Evolutionary conservation across 2,888 invertebrate genomes (phyloP).

Genomic region (Pocota personata): DNA sequence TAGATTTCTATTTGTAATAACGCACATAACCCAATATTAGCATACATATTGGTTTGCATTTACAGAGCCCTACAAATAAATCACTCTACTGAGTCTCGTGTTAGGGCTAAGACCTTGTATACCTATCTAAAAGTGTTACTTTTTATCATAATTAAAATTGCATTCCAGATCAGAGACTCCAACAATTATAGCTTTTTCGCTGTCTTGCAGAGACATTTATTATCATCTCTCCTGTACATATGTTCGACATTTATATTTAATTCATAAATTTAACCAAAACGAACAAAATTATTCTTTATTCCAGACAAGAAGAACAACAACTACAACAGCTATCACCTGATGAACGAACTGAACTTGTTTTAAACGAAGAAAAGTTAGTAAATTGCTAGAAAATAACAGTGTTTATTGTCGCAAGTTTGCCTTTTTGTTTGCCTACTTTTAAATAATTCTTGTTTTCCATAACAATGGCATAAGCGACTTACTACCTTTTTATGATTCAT

Average conservation of each 20-base stretch:
- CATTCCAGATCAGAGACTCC: neutral
- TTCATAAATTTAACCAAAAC: constrained; percentile 8
- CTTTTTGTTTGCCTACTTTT: neutral
- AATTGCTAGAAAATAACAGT: constrained; percentile 15
- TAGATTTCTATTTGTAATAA: too few species aligned
- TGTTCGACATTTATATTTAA: neutral
- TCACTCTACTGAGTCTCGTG: neutral
- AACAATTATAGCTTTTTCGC: neutral
- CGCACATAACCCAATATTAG: too few species aligned
- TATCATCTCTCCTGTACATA: neutral
- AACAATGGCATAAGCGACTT: neutral
- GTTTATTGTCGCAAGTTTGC: neutral
- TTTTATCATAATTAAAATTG: neutral
- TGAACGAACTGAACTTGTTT: constrained; percentile 74
- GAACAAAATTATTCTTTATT: constrained; percentile 42
- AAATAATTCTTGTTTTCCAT: neutral
- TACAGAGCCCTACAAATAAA: too few species aligned
- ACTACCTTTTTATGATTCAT: neutral
- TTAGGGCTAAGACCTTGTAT: neutral
- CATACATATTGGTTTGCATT: too few species aligned
- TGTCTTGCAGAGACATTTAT: constrained; percentile 11
- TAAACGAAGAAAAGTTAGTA: constrained; percentile 78
- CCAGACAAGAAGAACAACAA: constrained; percentile 46
- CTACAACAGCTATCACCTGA: constrained; percentile 50
- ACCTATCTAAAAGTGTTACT: neutral